Base-by-base conservation (phyloP, 64 coral and sea anemone genomes). In the Pocillopora damicornis region DNA sequence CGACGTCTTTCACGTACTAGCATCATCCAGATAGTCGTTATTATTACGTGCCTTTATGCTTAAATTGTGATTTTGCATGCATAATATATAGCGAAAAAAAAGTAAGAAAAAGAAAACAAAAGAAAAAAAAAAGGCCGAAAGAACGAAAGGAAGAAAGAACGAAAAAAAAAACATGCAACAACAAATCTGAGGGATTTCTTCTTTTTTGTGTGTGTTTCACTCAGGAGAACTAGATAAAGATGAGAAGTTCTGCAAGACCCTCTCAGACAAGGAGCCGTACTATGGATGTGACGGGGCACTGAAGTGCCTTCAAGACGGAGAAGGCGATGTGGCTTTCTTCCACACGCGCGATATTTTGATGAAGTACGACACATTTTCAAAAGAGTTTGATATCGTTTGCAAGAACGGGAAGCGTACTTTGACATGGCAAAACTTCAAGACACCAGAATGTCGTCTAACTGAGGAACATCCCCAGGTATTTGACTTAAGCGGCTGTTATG, bases 381-480 rank as follows among this genome's bases (percentile, higher is more conserved):
- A 13, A 1, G 59, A 83, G 1, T 93, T 83, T 75, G 37, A 51
- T 9, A 36, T 93, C 38, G 72, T 93, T 69, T 93, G 91, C 73
- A 76, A 59, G 18, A 59, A 35, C 3, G 1, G 68, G 16, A 37
- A 11, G 16, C 22, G 20, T 4, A 14, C 79, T 2, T 37, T 93
- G 26, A 58, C 42, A 15, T 83, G 78, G 91, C 37, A 42, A 0
- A 38, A 88, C 37, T 35, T 93, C 25, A 12, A 9, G 6, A 76
- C 66, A 25, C 5, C 23, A 15, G 59, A 82, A 4, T 93, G 91
- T 26, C 86, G 82, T 45, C n/a, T 93, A 11, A 64, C 73, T 8
- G 61, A 76, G 13, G 91, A 93, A 35, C 66, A 83, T 36, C 68
- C 91, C 42, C 73, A 93, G 74, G 91, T 93, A 87, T 79, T 63